phyloP scores from a whole-genome alignment of 2,888 invertebrate genomes.

The Diplolepis rosae region DNA sequence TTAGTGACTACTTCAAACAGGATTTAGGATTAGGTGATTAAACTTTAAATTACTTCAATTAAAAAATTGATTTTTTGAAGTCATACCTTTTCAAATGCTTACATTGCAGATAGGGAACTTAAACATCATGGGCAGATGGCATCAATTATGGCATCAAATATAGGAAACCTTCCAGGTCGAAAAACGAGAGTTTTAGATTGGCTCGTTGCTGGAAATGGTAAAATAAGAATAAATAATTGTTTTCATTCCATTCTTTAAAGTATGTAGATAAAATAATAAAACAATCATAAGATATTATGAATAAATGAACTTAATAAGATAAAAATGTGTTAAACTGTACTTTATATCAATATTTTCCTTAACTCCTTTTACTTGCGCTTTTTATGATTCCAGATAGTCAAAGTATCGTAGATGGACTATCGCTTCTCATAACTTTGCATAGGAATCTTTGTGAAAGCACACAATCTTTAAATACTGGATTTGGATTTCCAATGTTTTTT shows the following conservation, averaged over 20 bases:
- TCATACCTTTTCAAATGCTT: not conserved
- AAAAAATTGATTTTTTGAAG: not conserved
- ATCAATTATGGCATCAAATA: conserved; percentile 44
- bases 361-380: not conserved
- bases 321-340: not conserved
- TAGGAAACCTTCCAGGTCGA: conserved; percentile 31
- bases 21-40: conserved; percentile 48
- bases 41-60: not conserved
- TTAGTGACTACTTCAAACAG: conserved; percentile 57
- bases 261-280: too few relatives aligned
- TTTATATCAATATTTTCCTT: not conserved
- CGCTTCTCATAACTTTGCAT: conserved; percentile 75
- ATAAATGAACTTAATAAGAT: not conserved
- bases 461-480: conserved; percentile 75
- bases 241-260: not conserved
- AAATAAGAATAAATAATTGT: not conserved
- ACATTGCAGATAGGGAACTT: conserved; percentile 44
- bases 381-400: conserved; percentile 34
- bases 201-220: conserved; percentile 36
- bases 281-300: too few relatives aligned
- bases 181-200: conserved; percentile 42
- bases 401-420: conserved; percentile 70
- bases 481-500: conserved; percentile 76
- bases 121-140: conserved; percentile 44
- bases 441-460: conserved; percentile 76